Percentiles rank a stretch among this genome's conserved stretches.
phyloP scores from a whole-genome alignment of 2,888 invertebrate species.

The Lasioglossum morio region DNA sequence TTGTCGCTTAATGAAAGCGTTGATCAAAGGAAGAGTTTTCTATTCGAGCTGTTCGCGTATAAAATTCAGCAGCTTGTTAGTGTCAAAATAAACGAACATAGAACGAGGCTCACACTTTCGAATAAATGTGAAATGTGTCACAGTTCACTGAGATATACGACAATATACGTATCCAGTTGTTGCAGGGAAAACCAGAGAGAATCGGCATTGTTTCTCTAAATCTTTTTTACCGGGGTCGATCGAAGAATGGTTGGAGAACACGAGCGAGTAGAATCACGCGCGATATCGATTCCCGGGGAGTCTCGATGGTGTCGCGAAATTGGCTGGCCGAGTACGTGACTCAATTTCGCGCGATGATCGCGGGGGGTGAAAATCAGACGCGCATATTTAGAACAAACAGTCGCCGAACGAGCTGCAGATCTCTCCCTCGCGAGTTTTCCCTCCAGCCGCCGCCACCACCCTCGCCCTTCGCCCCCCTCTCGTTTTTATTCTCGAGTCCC shows the following conservation, averaged over 20 bases:
- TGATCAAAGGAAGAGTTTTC: neutral
- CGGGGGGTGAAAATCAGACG: slow-evolving; percentile 27
- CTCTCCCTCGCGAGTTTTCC: neutral
- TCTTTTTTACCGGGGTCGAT: neutral
- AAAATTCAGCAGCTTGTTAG: neutral
- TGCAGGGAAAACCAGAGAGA: neutral
- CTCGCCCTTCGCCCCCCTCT: neutral
- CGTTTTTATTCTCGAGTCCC: slow-evolving; percentile 60
- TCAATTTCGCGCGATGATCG: slow-evolving; percentile 67
- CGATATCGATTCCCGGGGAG: slow-evolving; percentile 40
- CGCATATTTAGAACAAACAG: slow-evolving; percentile 59
- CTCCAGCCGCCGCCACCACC: neutral
- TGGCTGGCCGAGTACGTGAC: slow-evolving; percentile 64
- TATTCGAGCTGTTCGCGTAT: neutral
- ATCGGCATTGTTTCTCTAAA: neutral
- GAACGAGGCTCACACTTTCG: neutral
- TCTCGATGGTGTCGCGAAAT: slow-evolving; percentile 8
- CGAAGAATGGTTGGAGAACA: neutral
- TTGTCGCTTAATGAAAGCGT: neutral
- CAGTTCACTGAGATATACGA: too few relatives aligned
- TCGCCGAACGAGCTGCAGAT: slow-evolving; percentile 15
- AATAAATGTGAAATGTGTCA: too few relatives aligned
- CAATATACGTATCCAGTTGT: neutral
- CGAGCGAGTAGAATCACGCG: neutral
- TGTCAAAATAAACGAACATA: neutral